Evolutionary conservation across 2,888 invertebrate genomes (phyloP), one percentile per base, ranked within the genome.

Genomic region (Mayetiola destructor): DNA sequence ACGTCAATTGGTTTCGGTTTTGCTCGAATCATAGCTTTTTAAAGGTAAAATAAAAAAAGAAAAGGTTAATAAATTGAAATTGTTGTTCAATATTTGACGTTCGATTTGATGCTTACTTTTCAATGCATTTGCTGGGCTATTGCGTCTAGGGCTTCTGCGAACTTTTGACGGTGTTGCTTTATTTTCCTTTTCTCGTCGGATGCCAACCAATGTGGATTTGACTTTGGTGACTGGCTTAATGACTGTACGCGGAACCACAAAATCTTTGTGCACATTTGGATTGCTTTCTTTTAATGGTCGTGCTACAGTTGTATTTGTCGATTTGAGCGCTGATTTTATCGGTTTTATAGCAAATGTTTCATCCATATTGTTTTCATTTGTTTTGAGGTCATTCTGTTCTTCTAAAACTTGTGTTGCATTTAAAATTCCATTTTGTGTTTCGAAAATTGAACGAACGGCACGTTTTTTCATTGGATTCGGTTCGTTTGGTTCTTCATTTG

Each of bases 221-320:
- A 29, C 53, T 29, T 30, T 30, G 8, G 18, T 4, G 10, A 53
- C 12, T 2, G 53, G 16, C 12, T 53, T 53, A 16, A 20, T 53
- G 2, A 53, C 12, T 30, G 29, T 5, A 30, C 29, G 29, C 12
- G 30, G 29, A 10, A n/a, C 48, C 14, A n/a, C n/a, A n/a, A 48
- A 48, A 18, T 16, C 53, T 53, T 53, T 53, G 12, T 18, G 29
- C 5, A 53, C 53, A 30, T 53, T 53, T 32, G 53, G 53, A 32
- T 53, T 53, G 20, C 20, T 53, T 18, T 53, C 53, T 53, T 32
- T 53, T 2, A 53, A 14, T 2, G 53, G 30, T 10, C 32, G 53
- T n/a, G n/a, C 14, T 29, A 4, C 3, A n/a, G 29, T 10, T 21
- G 14, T 40, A 6, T 3, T 29, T 14, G 48, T 6, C 2, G 9